Evolutionary conservation across 2,888 invertebrate genomes (phyloP), one percentile per base, ranked within the genome.

Genomic region (Andrena praecox): DNA sequence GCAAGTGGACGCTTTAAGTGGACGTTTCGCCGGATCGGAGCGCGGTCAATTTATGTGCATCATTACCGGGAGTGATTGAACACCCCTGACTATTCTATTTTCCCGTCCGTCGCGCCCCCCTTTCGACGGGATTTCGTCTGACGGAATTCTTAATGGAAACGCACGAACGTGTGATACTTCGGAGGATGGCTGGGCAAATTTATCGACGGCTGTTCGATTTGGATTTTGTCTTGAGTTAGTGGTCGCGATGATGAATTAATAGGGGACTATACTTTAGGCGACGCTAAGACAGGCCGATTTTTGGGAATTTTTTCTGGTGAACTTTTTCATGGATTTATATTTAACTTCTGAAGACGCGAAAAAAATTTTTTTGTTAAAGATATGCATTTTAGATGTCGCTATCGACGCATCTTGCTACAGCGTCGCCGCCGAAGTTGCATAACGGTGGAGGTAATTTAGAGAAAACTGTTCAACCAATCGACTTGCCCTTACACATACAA

Each of bases 1-100:
- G 29, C 59, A 67, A 71, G 67, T 56, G 71, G 35, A 67, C 50
- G 67, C 48, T 77, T 71, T 77, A 80, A 80, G 66, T 59, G 78
- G 77, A 71, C 42, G 62, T 77, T 78, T 62, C 48, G 52, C 42
- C 24, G 52, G 60, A 33, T 56, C 54, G 67, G 31, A 54, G 48
- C 33, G 10, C 48, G 29, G 64, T 50, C 64, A 67, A 78, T 80
- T 80, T 72, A 72, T 62, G 63, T 24, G 63, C 35, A 33, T 73
- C 50, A 48, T 71, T 71, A 54, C 31, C 6, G 60, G 35, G 12
- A 10, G 8, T 67, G 78, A 80, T 80, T 54, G 67, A 71, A 72
- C 62, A 63, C 48, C 54, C 24, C 54, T 31, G n/a, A 8, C 12
- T 29, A 29, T 29, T 56, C 31, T 50, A 35, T 7, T 7, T 12